Evolutionary conservation across 2,888 invertebrate species (phyloP), one percentile per base, ranked within the genome.

Genomic region (Agriopis marginaria): DNA sequence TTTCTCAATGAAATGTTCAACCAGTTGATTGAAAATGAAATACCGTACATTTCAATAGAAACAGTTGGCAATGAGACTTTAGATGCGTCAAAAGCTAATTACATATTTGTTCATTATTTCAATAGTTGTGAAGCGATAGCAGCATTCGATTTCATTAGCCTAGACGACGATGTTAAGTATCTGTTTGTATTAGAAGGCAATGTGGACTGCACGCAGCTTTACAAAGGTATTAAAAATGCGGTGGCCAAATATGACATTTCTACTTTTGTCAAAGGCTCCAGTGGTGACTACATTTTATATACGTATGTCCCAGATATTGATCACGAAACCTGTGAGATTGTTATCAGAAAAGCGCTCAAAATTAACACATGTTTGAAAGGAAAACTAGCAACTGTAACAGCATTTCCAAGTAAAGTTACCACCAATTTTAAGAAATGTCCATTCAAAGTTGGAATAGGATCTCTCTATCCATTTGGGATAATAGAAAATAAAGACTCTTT

Each of bases 401-500:
- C 79, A 0, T 90, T 89, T 75, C 87, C 88, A 0, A 66, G 70
- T 3, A 88, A 87, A 79, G 77, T 76, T 14, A 79, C 79, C 0
- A 74, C 47, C 0, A 80, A 91, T 75, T 78, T 86, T 9, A 87
- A 86, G 66, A 80, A 80, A 67, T 92, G 92, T 73, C 82, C 86
- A 0, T 76, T 91, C 3, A 87, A 79, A 74, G 80, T 89, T 1
- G 92, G 91, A 0, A 81, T 92, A 71, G 83, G 84, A 17, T 68
- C 81, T 7, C 50, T 86, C 7, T 87, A 78, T 68, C 93, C 93
- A 0, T 91, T 88, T 70, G 73, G 86, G 11, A 76, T 66, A 1
- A 82, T 89, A 58, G 70, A 81, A n/a, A 79, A 88, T 53, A 77
- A 75, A 64, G 71, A 79, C 5, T 66, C 60, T 1, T 74, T 86